These are phyloP conservation scores for Aselliscus stoliczkanus DNA, from an alignment of 2,797 vertebrate species.

Conservation along the genomic window DNA sequence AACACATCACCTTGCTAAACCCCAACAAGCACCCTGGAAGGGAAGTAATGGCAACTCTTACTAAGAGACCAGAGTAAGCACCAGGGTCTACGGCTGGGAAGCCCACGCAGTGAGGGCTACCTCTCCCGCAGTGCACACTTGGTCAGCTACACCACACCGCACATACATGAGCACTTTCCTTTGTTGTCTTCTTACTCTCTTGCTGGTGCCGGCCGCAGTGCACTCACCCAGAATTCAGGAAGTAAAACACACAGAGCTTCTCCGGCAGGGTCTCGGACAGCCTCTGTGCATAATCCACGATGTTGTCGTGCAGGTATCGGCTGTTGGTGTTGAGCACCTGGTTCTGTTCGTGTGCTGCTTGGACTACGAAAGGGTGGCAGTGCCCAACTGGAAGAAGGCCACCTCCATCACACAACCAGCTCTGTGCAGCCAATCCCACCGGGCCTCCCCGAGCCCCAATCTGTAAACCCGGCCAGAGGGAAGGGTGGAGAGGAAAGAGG, in stretches of 20 bases:
- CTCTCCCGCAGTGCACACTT: background rate
- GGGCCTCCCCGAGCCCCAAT: background rate
- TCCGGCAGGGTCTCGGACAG: conserved; percentile 89
- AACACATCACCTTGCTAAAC: background rate
- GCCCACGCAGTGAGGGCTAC: accelerated
- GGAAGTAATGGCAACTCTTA: background rate
- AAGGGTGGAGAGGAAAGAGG: background rate
- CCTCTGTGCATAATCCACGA: conserved; percentile 89
- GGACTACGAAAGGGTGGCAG: conserved; percentile 91
- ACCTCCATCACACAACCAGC: background rate
- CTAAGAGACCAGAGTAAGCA: background rate
- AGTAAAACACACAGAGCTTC: conserved; percentile 91
- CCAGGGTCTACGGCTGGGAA: background rate
- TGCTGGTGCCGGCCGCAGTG: background rate
- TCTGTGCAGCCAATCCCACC: background rate
- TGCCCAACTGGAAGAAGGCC: conserved; percentile 88
- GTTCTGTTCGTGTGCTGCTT: conserved; percentile 90
- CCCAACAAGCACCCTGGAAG: background rate
- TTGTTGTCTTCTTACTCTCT: background rate
- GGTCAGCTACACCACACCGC: accelerated
- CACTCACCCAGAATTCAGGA: conserved; percentile 95
- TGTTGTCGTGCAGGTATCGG: conserved; percentile 93
- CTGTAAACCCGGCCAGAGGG: background rate
- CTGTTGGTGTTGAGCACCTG: conserved; percentile 91
- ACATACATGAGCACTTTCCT: background rate